Conservation (phyloP, 2,888 invertebrate genomes). For the Diadromus collaris region DNA sequence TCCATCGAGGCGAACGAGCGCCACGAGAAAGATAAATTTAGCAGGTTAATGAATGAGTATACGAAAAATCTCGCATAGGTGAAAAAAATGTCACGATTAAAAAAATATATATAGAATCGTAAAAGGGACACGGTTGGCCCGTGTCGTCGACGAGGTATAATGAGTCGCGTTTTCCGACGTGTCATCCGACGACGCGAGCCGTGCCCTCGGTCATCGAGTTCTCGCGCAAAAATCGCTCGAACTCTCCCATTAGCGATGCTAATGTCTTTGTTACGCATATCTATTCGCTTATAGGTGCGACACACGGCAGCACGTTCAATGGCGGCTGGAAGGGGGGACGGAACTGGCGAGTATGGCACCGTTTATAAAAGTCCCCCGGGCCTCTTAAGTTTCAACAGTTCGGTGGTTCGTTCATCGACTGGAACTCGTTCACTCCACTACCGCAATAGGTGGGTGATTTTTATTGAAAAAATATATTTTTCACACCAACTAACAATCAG, state of each 20-base stretch:
- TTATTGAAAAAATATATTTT: slow-evolving; percentile 35
- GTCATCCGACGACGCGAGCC: slow-evolving; percentile 40
- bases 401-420: slow-evolving; percentile 74
- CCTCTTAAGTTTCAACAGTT: slow-evolving; percentile 69
- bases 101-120: background rate
- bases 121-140: background rate
- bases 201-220: background rate
- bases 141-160: background rate
- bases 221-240: slow-evolving; percentile 9
- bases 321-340: slow-evolving; percentile 27
- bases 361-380: slow-evolving; percentile 75
- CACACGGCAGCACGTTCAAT: slow-evolving; percentile 42
- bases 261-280: slow-evolving; percentile 65
- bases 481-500: background rate
- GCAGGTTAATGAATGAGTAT: too few species aligned
- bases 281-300: slow-evolving; percentile 66
- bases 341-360: slow-evolving; percentile 9
- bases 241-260: slow-evolving; percentile 71
- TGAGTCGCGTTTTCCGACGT: slow-evolving; percentile 27
- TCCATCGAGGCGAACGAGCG: too few species aligned
- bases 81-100: too few species aligned
- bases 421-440: slow-evolving; percentile 63
- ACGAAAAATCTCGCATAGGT: too few species aligned
- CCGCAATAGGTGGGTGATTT: slow-evolving; percentile 66
- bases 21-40: too few species aligned